Evolutionary conservation across 2,888 invertebrate species (phyloP).

Genomic region (Lithodes maja): DNA sequence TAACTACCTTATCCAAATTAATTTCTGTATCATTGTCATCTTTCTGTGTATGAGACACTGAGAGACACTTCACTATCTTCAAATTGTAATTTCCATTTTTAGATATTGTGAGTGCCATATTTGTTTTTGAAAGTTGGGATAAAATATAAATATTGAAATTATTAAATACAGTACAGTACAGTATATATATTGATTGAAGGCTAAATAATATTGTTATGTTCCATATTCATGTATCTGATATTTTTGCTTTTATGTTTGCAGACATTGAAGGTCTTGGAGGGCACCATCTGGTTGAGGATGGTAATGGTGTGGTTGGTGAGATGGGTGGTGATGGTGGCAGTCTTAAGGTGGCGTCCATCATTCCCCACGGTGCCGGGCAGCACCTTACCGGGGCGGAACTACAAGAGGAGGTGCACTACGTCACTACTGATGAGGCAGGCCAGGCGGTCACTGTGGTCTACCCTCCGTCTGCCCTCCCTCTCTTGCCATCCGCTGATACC

Average conservation of each 20-base stretch:
- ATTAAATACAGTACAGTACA: too few species aligned
- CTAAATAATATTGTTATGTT: background rate
- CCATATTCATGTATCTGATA: background rate
- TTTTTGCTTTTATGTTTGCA: background rate
- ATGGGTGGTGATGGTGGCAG: conserved; percentile 28
- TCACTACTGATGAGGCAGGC: conserved; percentile 50
- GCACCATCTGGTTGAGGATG: conserved; percentile 43
- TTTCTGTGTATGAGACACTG: too few species aligned
- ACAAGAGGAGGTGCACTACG: conserved; percentile 52
- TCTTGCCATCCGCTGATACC: conserved; percentile 49
- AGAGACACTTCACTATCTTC: too few species aligned
- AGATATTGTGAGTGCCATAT: too few species aligned
- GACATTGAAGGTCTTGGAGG: conserved; percentile 13
- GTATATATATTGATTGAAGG: too few species aligned
- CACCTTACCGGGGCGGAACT: conserved; percentile 19
- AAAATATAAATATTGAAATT: too few species aligned
- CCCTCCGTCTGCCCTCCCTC: conserved; percentile 59
- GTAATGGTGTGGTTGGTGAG: conserved; percentile 38
- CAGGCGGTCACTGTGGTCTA: conserved; percentile 60
- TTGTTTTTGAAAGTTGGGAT: too few species aligned
- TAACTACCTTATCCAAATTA: too few species aligned
- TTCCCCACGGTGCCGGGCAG: conserved; percentile 38
- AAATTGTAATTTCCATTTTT: too few species aligned
- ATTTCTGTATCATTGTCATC: too few species aligned
- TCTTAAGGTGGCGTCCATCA: conserved; percentile 54